Evolutionary conservation across 2,797 vertebrate species (phyloP).

Genomic region (Thalassophryne amazonica): DNA sequence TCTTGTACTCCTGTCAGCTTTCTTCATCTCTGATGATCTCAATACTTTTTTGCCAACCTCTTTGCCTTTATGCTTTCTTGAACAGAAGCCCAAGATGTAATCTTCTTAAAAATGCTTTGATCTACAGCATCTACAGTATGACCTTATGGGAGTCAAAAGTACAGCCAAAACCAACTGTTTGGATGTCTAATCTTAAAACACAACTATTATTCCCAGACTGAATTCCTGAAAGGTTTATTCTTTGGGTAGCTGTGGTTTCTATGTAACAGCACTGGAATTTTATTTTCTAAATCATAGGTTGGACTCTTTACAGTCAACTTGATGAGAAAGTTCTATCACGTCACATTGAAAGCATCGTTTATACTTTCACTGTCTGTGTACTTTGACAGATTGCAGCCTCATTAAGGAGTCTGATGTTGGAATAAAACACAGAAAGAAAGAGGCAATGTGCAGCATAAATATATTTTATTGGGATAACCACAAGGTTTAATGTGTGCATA

Average conservation of each 20-base stretch:
- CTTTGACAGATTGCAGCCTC: conserved; percentile 31
- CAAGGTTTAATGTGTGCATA: background rate
- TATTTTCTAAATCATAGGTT: conserved; percentile 61
- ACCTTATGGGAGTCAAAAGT: conserved; percentile 12
- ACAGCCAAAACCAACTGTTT: conserved; percentile 16
- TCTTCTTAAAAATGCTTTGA: too few species aligned
- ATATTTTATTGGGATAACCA: background rate
- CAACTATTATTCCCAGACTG: too few species aligned
- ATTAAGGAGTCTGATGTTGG: conserved; percentile 28
- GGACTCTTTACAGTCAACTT: conserved; percentile 29
- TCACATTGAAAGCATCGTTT: conserved; percentile 50
- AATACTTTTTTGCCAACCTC: too few species aligned
- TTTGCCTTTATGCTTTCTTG: too few species aligned
- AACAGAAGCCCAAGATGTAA: too few species aligned
- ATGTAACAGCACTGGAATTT: conserved; percentile 44
- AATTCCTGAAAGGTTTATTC: conserved; percentile 63
- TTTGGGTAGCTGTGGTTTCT: conserved; percentile 53
- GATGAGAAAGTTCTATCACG: conserved; percentile 57
- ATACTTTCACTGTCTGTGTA: conserved; percentile 55
- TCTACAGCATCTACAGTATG: too few species aligned
- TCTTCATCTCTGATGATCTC: too few species aligned
- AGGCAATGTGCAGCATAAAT: conserved; percentile 16
- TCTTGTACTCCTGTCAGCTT: too few species aligned
- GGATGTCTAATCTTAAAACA: too few species aligned
- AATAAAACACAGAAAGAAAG: conserved; percentile 9